These are phyloP conservation scores for Brachypteracias leptosomus DNA, from an alignment of 2,113 vertebrate species.

Conservation along the genomic window DNA sequence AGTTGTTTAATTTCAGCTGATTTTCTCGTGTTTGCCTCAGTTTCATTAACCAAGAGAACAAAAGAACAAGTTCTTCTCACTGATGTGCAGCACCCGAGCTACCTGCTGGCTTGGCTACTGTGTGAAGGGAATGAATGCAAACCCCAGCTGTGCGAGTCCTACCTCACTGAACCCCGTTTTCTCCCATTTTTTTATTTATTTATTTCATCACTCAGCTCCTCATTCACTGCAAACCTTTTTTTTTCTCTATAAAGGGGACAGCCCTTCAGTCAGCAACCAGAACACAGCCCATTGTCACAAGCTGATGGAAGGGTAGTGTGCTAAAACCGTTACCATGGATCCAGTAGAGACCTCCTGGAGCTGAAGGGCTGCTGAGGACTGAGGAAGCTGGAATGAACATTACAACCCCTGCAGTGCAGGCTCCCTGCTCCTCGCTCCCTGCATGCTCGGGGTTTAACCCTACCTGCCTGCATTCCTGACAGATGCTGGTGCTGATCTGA, in stretches of 20 bases:
- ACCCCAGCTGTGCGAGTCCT: conserved; percentile 45
- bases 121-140: conserved; percentile 7
- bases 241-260: conserved; percentile 7
- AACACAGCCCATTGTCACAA: conserved; percentile 48
- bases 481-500: conserved; percentile 66
- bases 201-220: conserved; percentile 37
- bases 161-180: conserved; percentile 47
- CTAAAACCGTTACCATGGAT: conserved; percentile 79
- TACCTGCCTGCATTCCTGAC: conserved; percentile 67
- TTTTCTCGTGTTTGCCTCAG: conserved; percentile 23
- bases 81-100: conserved; percentile 31
- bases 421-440: conserved; percentile 58
- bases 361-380: conserved; percentile 18
- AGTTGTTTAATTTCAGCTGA: conserved; percentile 37
- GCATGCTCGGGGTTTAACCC: conserved; percentile 60
- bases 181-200: not conserved
- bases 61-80: conserved; percentile 64
- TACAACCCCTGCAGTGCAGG: conserved; percentile 78
- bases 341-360: conserved; percentile 59
- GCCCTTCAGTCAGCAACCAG: conserved; percentile 40
- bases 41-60: conserved; percentile 56
- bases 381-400: conserved; percentile 45
- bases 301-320: conserved; percentile 59
- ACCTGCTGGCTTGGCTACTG: not conserved
- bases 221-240: conserved; percentile 27